Conservation (phyloP, 2,797 vertebrate species). For the Oophaga sylvatica region DNA sequence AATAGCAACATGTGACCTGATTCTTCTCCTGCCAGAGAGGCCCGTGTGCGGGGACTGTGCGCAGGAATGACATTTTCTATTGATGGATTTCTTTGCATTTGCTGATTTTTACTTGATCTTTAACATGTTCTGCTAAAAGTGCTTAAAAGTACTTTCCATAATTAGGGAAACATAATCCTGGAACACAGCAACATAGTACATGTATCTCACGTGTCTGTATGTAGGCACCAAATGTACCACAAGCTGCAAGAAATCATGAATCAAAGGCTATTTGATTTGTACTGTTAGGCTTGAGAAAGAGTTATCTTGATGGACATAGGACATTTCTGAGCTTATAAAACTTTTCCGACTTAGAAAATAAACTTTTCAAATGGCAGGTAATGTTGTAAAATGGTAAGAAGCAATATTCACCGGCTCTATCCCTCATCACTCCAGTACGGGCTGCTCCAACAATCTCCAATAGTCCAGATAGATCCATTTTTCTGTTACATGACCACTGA, state of each 20-base stretch:
- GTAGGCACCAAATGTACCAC: too few species aligned
- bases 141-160: not conserved
- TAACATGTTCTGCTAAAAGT: not conserved
- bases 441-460: too few species aligned
- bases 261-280: too few species aligned
- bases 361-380: too few species aligned
- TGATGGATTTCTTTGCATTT: not conserved
- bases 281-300: not conserved
- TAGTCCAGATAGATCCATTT: too few species aligned
- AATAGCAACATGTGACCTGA: slow-evolving; percentile 13
- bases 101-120: not conserved
- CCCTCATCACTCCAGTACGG: too few species aligned
- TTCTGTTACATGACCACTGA: too few species aligned
- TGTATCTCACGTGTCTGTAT: not conserved
- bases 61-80: not conserved
- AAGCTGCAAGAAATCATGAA: too few species aligned
- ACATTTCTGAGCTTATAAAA: not conserved
- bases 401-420: too few species aligned
- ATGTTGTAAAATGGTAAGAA: too few species aligned
- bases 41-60: not conserved
- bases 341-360: not conserved
- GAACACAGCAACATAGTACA: not conserved
- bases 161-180: not conserved
- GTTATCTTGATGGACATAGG: not conserved
- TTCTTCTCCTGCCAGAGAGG: slow-evolving; percentile 38